phyloP scores from a whole-genome alignment of 2,113 vertebrate genomes.

The Furnarius figulus region DNA sequence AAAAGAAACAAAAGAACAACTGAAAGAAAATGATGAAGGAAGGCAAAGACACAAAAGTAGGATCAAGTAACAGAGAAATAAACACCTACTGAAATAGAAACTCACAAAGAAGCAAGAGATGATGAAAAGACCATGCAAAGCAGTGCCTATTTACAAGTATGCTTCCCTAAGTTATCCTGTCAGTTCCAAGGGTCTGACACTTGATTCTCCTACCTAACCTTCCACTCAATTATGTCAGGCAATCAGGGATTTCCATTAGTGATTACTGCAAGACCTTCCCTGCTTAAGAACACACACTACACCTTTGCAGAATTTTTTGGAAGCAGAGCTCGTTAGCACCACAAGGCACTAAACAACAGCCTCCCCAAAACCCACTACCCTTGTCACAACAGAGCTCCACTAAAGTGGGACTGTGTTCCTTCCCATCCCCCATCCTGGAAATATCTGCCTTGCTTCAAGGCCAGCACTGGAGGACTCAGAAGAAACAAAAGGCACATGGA shows the following conservation, averaged over 20 bases:
- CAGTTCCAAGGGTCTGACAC: background rate
- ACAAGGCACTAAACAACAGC: background rate
- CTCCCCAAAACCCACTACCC: background rate
- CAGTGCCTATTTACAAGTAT: background rate
- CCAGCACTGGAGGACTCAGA: background rate
- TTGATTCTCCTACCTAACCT: background rate
- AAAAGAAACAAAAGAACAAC: background rate
- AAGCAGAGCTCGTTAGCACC: background rate
- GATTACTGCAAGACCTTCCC: background rate
- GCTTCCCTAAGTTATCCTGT: background rate
- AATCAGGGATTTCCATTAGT: background rate
- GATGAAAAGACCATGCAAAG: background rate
- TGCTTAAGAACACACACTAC: background rate
- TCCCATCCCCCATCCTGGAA: background rate
- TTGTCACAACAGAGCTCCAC: background rate
- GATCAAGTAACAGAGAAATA: background rate
- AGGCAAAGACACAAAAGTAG: background rate
- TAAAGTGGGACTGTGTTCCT: background rate
- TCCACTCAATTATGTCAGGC: background rate
- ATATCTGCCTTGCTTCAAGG: background rate
- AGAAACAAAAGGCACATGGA: background rate
- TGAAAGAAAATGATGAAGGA: background rate
- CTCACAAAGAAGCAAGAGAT: background rate
- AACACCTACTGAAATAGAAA: background rate
- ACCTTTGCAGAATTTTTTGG: background rate